Evolutionary conservation across 2,797 vertebrate genomes (phyloP), one percentile per base, ranked within the genome.

Genomic region (Scyliorhinus canicula): DNA sequence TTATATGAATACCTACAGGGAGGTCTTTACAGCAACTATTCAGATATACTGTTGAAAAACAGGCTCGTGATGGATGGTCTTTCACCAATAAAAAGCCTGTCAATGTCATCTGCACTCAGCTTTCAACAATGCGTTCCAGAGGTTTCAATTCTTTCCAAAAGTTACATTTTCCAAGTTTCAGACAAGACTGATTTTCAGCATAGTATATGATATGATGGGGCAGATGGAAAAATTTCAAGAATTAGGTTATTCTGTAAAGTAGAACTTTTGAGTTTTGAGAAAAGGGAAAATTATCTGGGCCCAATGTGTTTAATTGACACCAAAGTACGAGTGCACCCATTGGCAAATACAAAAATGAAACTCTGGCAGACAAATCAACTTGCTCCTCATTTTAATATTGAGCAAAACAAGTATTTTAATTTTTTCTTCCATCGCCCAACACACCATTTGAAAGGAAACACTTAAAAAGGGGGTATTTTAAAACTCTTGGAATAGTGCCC

Each of bases 51-150:
- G 67, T 26, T 52, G 52, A 71, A 93, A 71, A 71, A 71, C 67
- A 21, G 14, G 47, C 5, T 44, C 4, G 21, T 47, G 60, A 90
- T 60, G 60, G 16, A 47, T 35, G 26, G 69, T 93, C 5, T 47
- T 69, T 47, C 91, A 65, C 67, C n/a, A 67, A 24, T 47, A 63
- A 69, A 52, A 74, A 35, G 50, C 44, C 24, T 35, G 57, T 67
- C 31, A 14, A n/a, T 67, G 44, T 8, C 28, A 21, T 55, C 4
- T 19, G 31, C 31, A 47, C 35, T 50, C 31, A 71, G 28, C 28
- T n/a, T 52, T 71, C 67, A 69, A 35, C 69, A 94, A 52, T 40
- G 31, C 86, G 86, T 90, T 90, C 31, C 86, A 88, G n/a, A 88
- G n/a, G 35, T 40, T 60, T 57, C 12, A 1, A 57, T 5, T 55